Evolutionary conservation across 2,113 vertebrate species (phyloP), one percentile per base, ranked within the genome.

Genomic region (Chamaetylas fuelleborni): DNA sequence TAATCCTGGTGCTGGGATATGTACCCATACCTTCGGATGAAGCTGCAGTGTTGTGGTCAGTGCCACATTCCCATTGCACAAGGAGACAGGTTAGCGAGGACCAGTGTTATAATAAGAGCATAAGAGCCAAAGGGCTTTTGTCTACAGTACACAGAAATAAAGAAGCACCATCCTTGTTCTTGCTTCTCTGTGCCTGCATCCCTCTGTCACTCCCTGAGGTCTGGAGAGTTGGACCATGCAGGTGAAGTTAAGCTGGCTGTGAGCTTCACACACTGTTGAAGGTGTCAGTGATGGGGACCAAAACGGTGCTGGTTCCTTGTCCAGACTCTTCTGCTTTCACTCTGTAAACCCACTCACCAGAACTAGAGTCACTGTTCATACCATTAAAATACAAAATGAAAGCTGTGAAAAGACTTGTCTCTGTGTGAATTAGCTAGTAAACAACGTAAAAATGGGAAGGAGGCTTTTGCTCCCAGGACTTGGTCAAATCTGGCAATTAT

Each of bases 351-450:
- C 17, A 50, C 29, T 90, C n/a, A 42, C 43, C 2, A 28, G 42
- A 89, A 61, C 36, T 23, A 61, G 40, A 47, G 50, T 85, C 36
- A 50, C 11, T 4, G 6, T 89, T 88, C 53, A 40, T 96, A 93
- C 87, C 65, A 47, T 90, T 95, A 83, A 89, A 93, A 96, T 91
- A 58, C 90, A 93, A 95, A 97, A 92, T 50, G 62, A 84, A 97
- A 97, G 83, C 95, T 97, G 93, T 97, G 96, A 97, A 81, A 91
- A 96, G 81, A 86, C 34, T 61, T 80, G 82, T 76, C 40, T 90
- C 86, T 90, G 23, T 81, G 79, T 95, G 48, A 81, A 50, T 64
- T 86, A 60, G 51, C 20, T 90, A 65, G 81, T 80, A 92, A 88
- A 95, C 16, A 19, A 24, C 53, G 56, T 88, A 69, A 90, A 97